Evolutionary conservation across 2,888 invertebrate species (phyloP), one percentile per base, ranked within the genome.

Genomic region (Dynastes maya): DNA sequence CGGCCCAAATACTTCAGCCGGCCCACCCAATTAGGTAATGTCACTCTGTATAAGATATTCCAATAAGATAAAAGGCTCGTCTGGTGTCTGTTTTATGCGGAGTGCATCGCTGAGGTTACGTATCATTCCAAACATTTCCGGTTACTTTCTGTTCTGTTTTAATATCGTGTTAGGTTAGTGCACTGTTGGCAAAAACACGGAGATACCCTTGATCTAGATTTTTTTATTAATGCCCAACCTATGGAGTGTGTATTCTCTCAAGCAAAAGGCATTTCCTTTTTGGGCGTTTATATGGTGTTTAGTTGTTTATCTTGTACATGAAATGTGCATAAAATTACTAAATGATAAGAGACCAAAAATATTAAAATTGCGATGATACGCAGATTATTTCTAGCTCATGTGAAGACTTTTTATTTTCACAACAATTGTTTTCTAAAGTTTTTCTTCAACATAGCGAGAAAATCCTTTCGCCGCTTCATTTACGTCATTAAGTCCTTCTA

Each of bases 11-110:
- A 71, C 72, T 53, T 40, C 51, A 61, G 65, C 71, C 72, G 65
- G 78, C 78, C 76, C 78, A 78, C 74, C 78, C 78, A 78, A 71
- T 78, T 72, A 65, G 78, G 72, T 61, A 64, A 74, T 72, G 65
- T 65, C 71, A 65, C 61, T 40, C 51, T 51, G 29, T 65, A 71
- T 45, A 65, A 55, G 61, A 61, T 27, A 61, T 61, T 45, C 45
- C 22, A 74, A 61, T 61, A 74, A 61, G 61, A 74, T 74, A 58
- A 74, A 61, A 27, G 29, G 27, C 45, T 9, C 40, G 40, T 68
- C 49, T 58, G 55, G 22, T 32, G 67, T 68, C 68, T 45, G 67
- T 58, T 37, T 37, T 58, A 49, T 58, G 16, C 68, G 77, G 16
- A 67, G 58, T 58, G 58, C 68, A 68, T 61, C 76, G 51, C 5